Evolutionary conservation across 2,888 invertebrate species (phyloP), one percentile per base, ranked within the genome.

Genomic region (Trypoxylon attenuatum): DNA sequence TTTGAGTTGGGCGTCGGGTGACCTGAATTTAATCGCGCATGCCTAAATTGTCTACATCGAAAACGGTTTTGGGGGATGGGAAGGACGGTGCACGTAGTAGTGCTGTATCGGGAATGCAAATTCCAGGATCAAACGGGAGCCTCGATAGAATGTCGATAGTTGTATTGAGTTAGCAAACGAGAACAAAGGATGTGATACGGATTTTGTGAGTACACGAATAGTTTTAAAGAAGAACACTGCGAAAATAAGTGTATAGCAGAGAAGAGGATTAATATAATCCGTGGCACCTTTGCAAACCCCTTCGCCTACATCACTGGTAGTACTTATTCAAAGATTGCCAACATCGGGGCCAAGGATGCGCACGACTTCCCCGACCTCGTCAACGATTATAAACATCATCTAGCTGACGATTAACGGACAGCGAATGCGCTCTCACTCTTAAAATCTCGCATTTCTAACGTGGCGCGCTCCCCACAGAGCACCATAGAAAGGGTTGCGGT

Each of bases 21-120:
- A 68, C 61, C 73, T 23, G 50, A 46, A 58, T 73, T 46, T 33
- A 47, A 50, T 43, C 33, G 75, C 73, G 73, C 73, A 73, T 75
- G 73, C 60, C 23, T 46, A 25, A 53, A 53, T 54, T 43, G 19
- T 39, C 5, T 41, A 38, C 55, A 59, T 66, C 23, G 52, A 47
- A 70, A 59, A 62, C 69, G 47, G 27, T 66, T 73, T 47, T 21
- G 43, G 43, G 43, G 45, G 25, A n/a, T 45, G 46, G 49, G 19
- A 62, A 69, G 38, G 27, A 56, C 53, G 19, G 18, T 33, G 45
- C 29, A 15, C 45, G 4, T 42, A 51, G 43, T 38, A 49, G n/a
- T n/a, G n/a, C 33, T 25, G 45, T 23, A 19, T 56, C 49, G 27
- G n/a, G n/a, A 8, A 49, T n/a, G 5, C 25, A 22, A 29, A 42